These are phyloP conservation scores for Anthoptus insignis DNA, from an alignment of 2,888 invertebrate species.

Conservation along the genomic window DNA sequence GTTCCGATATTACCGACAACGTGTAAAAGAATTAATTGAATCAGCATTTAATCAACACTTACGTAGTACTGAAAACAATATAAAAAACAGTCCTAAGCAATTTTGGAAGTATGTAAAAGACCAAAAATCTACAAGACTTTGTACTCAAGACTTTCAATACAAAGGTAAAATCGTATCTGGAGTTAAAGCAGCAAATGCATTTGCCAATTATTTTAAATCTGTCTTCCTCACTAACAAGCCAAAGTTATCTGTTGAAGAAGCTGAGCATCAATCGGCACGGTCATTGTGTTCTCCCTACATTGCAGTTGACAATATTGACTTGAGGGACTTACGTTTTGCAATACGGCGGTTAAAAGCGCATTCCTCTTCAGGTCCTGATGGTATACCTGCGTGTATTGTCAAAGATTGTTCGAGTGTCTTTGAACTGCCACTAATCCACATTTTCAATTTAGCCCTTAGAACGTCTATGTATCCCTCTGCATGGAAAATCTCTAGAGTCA, in stretches of 20 bases:
- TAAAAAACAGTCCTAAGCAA: slow-evolving; percentile 11
- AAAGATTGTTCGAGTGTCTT: background rate
- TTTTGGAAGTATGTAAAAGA: slow-evolving; percentile 24
- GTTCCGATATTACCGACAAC: slow-evolving; percentile 14
- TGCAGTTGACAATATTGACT: background rate
- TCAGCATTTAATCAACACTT: slow-evolving; percentile 8
- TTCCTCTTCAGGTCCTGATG: background rate
- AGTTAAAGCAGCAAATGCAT: slow-evolving; percentile 12
- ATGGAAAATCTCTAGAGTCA: background rate
- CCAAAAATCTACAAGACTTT: background rate
- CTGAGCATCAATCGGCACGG: background rate
- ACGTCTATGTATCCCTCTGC: background rate
- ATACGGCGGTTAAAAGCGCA: background rate
- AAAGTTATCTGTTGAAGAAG: background rate
- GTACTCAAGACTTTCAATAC: background rate
- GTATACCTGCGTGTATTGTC: background rate
- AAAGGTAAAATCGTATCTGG: background rate
- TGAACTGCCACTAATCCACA: background rate
- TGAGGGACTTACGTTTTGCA: background rate
- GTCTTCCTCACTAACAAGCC: slow-evolving; percentile 4
- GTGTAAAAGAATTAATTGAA: slow-evolving; percentile 7
- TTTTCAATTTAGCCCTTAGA: background rate
- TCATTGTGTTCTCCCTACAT: background rate
- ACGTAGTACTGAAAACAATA: background rate
- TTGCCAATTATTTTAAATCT: slow-evolving; percentile 22